Conservation (phyloP, 2,888 invertebrate species). For the Eulithis prunata region DNA sequence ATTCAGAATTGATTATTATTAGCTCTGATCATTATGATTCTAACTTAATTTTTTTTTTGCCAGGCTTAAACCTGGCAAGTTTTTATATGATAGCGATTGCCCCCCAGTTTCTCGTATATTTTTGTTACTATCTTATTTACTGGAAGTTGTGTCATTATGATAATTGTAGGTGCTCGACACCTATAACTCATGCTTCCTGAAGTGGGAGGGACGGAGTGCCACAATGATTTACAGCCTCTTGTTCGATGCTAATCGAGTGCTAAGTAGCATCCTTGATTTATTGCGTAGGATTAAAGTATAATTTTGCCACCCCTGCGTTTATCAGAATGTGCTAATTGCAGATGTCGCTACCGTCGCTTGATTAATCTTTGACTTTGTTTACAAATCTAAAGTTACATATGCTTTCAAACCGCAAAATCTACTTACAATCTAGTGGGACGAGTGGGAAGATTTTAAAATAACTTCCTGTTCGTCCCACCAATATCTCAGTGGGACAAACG, state of each 20-base stretch:
- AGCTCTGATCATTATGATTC: no score
- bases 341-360: slow-evolving; percentile 39
- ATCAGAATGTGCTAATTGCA: slow-evolving; percentile 40
- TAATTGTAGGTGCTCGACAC: slow-evolving; percentile 25
- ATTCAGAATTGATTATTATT: no score
- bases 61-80: no score
- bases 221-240: slow-evolving; percentile 73
- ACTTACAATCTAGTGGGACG: no score
- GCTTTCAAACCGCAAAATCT: no score
- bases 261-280: slow-evolving; percentile 71
- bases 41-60: no score
- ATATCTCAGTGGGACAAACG: no score
- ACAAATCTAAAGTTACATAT: not conserved
- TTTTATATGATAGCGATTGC: no score
- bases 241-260: slow-evolving; percentile 79
- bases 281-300: slow-evolving; percentile 63
- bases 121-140: not conserved
- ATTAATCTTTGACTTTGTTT: slow-evolving; percentile 42
- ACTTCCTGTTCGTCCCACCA: no score
- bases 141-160: slow-evolving; percentile 19
- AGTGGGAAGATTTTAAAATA: no score
- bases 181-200: slow-evolving; percentile 33
- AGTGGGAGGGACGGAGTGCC: slow-evolving; percentile 46
- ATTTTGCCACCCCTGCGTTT: slow-evolving; percentile 52
- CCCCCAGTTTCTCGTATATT: no score